Conservation (phyloP, 2,797 vertebrate species). For the Sebastes cheni region DNA sequence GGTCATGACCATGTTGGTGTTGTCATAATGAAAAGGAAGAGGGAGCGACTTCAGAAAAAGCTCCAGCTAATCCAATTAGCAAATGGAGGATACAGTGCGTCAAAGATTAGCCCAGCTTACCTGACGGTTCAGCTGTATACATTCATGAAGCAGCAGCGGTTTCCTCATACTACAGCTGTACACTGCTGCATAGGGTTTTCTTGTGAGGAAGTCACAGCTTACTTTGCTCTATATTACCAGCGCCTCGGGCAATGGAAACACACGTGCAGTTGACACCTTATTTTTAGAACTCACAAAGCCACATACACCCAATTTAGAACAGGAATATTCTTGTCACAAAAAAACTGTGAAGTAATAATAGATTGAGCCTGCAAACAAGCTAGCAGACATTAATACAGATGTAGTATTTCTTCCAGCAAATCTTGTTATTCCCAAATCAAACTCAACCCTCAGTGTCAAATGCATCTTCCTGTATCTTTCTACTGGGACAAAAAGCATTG, state of each 20-base stretch:
- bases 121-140: neutral
- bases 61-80: constrained; percentile 55
- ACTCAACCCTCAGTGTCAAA: neutral
- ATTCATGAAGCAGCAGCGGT: constrained; percentile 13
- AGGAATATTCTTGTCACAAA: neutral
- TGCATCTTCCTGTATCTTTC: neutral
- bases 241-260: constrained; percentile 29
- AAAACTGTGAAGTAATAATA: neutral
- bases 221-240: constrained; percentile 21
- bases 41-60: constrained; percentile 19
- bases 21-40: neutral
- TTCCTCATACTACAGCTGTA: neutral
- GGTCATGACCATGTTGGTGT: neutral
- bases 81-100: constrained; percentile 11
- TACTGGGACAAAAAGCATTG: neutral
- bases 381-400: neutral
- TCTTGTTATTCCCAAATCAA: neutral
- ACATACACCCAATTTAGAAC: constrained; percentile 8
- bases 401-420: neutral
- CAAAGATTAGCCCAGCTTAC: constrained; percentile 50
- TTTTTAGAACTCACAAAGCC: constrained; percentile 42
- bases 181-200: neutral
- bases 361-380: neutral
- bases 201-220: neutral
- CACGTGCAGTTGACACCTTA: constrained; percentile 29